Evolutionary conservation across 2,113 vertebrate genomes (phyloP).

Genomic region (Herpetotheres cachinnans): DNA sequence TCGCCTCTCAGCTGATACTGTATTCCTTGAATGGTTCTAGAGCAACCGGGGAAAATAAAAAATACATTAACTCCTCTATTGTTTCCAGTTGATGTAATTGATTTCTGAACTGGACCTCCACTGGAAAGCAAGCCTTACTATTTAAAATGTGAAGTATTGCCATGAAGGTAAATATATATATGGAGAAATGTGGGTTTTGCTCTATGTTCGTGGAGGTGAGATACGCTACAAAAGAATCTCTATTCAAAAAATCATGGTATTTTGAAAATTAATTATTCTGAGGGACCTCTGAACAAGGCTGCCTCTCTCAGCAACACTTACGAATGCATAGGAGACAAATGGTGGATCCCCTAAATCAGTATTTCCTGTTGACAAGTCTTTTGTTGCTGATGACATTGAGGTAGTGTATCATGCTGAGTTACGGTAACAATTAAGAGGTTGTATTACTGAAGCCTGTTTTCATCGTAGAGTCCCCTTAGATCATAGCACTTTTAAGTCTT

Average conservation of each 20-base stretch:
- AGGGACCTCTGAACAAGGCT: neutral
- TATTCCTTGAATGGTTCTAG: neutral
- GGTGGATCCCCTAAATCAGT: neutral
- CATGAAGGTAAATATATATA: neutral
- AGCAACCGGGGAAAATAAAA: neutral
- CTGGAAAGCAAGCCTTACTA: neutral
- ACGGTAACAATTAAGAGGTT: constrained; percentile 53
- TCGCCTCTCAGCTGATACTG: neutral
- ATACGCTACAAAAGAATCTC: neutral
- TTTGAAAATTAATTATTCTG: constrained; percentile 8
- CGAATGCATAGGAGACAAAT: neutral
- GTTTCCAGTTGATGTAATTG: neutral
- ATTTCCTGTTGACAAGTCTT: constrained; percentile 30
- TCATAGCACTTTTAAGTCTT: constrained; percentile 56
- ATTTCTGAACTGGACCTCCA: neutral
- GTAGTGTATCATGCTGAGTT: constrained; percentile 33
- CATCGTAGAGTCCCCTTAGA: constrained; percentile 34
- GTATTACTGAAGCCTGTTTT: constrained; percentile 53
- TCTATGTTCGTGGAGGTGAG: neutral
- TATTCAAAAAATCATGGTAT: neutral
- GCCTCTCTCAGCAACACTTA: neutral
- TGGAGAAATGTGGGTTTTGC: neutral
- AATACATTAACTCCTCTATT: neutral
- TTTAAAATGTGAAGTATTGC: neutral
- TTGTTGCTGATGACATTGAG: neutral